These are phyloP conservation scores for Amazona guildingii DNA, from an alignment of 2,113 vertebrate genomes.

Conservation along the genomic window DNA sequence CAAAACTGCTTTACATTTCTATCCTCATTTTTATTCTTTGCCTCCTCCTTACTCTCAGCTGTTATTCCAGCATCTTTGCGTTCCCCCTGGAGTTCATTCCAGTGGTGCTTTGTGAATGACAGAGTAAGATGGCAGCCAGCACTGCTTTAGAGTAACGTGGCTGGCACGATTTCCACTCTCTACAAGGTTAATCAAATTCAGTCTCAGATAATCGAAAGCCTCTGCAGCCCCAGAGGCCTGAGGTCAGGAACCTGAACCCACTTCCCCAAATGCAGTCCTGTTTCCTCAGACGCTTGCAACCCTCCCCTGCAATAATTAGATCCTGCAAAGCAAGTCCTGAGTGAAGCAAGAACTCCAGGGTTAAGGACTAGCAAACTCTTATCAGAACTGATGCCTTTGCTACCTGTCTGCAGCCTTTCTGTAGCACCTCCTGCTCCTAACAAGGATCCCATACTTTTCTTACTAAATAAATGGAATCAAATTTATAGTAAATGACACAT, in stretches of 20 bases:
- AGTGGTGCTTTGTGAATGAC: slow-evolving; percentile 53
- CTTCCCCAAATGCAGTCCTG: not conserved
- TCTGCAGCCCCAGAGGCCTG: not conserved
- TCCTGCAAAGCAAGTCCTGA: slow-evolving; percentile 35
- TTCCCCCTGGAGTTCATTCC: slow-evolving; percentile 60
- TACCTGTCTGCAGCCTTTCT: not conserved
- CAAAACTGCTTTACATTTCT: not conserved
- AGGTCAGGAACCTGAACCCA: slow-evolving; percentile 18
- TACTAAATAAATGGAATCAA: not conserved
- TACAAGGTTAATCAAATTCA: slow-evolving; percentile 9
- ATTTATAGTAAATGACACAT: slow-evolving; percentile 49
- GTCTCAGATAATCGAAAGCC: not conserved
- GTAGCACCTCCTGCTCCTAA: not conserved
- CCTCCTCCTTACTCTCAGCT: slow-evolving; percentile 34
- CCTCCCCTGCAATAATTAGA: slow-evolving; percentile 22
- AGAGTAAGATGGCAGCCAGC: slow-evolving; percentile 47
- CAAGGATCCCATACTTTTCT: not conserved
- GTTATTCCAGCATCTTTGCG: slow-evolving; percentile 57
- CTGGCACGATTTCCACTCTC: slow-evolving; percentile 17
- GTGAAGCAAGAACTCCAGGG: not conserved
- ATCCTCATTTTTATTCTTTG: slow-evolving; percentile 37
- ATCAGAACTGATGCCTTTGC: slow-evolving; percentile 1
- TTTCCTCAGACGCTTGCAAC: slow-evolving; percentile 10
- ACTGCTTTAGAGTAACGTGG: not conserved
- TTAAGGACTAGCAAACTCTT: slow-evolving; percentile 57